phyloP scores from a whole-genome alignment of 1,140 invertebrate species.

The Oncopodura yosiiana region DNA sequence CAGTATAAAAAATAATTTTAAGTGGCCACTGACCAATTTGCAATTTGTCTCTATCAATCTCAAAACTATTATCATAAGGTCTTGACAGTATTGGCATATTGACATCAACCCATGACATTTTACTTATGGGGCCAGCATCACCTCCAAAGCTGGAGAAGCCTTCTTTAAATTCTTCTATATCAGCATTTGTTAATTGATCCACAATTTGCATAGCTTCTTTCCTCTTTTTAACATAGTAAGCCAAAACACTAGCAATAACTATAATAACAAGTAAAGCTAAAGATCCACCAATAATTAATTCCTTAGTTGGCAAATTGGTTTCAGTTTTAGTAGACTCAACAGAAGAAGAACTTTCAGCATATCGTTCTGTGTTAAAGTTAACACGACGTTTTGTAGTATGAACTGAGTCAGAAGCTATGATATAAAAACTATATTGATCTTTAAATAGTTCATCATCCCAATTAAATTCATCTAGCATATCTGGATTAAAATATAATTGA shows the following conservation, averaged over 20 bases:
- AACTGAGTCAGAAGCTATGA: too few relatives aligned
- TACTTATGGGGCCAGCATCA: not conserved
- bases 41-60: slow-evolving; percentile 12
- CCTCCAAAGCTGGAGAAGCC: slow-evolving; percentile 1
- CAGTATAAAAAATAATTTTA: not conserved
- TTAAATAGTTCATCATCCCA: too few relatives aligned
- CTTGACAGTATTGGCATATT: slow-evolving; percentile 11
- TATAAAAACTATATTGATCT: too few relatives aligned
- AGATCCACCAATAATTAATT: not conserved
- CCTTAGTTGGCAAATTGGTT: too few relatives aligned
- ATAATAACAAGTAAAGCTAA: not conserved
- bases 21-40: slow-evolving; percentile 8
- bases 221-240: not conserved
- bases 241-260: not conserved
- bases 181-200: slow-evolving; percentile 14
- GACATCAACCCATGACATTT: slow-evolving; percentile 2
- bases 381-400: too few relatives aligned
- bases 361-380: too few relatives aligned
- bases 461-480: too few relatives aligned
- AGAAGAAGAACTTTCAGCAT: too few relatives aligned
- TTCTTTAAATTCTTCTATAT: slow-evolving; percentile 16
- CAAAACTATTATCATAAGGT: slow-evolving; percentile 11
- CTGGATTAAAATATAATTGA: too few relatives aligned
- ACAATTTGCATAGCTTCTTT: not conserved
- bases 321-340: too few relatives aligned